Evolutionary conservation across 1,140 invertebrate species (phyloP), one percentile per base, ranked within the genome.

Genomic region (Macrotrachela quadricornifera): DNA sequence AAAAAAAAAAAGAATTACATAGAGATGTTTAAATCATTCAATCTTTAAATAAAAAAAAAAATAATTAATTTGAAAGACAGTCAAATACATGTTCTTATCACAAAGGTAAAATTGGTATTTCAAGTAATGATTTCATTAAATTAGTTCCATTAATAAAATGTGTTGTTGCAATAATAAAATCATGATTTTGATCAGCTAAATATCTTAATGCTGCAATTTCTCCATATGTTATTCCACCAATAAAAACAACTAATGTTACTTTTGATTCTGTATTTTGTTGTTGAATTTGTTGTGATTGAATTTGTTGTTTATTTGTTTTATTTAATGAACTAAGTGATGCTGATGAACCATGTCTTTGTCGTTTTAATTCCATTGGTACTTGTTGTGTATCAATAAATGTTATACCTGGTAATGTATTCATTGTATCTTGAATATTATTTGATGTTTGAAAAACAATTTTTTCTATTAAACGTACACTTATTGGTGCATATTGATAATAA

Each of bases 171-270:
- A 30, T 30, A 30, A 30, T 8, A 30, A 30, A 30, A 30, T 30
- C 21, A 30, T 30, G 21, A 71, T 91, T 85, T 67, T 86, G 80
- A 62, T 86, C 81, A 10, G 86, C 82, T 8, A 95, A 73, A 65
- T 85, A 91, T 57, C 90, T 74, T 1, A 96, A 68, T 0, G 87
- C 85, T 2, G 88, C 85, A 60, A 96, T 77, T 66, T 96, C 91
- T 4, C 87, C 83, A 73, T 81, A 92, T 0, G 90, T 96, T 64
- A 87, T 88, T 3, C 91, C 91, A 12, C 91, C 90, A 17, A 95
- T 79, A 64, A 94, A 92, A 64, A 91, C 86, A 0, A 95, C 84
- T 8, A 95, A 66, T n/a, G 88, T 79, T 1, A 87, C 78, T 61
- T 68, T 71, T 59, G 69, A 68, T 39, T 73, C 71, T 15, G 37